These are phyloP conservation scores for Lucilia sericata DNA, from an alignment of 1,140 invertebrate genomes.

Conservation along the genomic window DNA sequence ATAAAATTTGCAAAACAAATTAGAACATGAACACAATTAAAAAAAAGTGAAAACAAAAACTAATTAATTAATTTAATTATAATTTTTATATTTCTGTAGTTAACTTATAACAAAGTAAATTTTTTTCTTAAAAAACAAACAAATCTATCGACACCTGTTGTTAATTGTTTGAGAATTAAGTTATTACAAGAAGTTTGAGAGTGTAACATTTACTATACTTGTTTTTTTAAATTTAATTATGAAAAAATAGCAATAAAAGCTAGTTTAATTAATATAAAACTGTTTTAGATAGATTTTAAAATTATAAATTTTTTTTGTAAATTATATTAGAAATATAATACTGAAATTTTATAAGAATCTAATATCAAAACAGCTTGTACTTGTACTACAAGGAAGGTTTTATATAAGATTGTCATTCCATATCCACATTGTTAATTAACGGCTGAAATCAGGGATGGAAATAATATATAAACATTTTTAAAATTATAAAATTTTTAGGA, in stretches of 20 bases:
- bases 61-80: background rate
- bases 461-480: too few species aligned
- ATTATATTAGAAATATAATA: too few species aligned
- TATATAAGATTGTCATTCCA: too few species aligned
- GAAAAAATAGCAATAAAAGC: background rate
- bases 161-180: background rate
- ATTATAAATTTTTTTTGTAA: too few species aligned
- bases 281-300: too few species aligned
- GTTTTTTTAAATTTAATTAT: background rate
- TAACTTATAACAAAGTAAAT: too few species aligned
- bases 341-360: too few species aligned
- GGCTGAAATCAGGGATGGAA: too few species aligned
- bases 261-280: background rate
- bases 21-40: background rate
- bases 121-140: background rate
- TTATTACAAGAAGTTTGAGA: background rate
- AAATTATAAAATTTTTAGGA: too few species aligned
- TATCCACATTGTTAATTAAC: too few species aligned
- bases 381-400: too few species aligned
- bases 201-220: background rate
- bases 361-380: too few species aligned
- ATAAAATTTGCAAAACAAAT: slow-evolving; percentile 23
- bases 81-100: background rate
- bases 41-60: background rate
- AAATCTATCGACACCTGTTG: background rate